phyloP scores from a whole-genome alignment of 1,140 invertebrate species.

The Rhopalosiphum maidis region DNA sequence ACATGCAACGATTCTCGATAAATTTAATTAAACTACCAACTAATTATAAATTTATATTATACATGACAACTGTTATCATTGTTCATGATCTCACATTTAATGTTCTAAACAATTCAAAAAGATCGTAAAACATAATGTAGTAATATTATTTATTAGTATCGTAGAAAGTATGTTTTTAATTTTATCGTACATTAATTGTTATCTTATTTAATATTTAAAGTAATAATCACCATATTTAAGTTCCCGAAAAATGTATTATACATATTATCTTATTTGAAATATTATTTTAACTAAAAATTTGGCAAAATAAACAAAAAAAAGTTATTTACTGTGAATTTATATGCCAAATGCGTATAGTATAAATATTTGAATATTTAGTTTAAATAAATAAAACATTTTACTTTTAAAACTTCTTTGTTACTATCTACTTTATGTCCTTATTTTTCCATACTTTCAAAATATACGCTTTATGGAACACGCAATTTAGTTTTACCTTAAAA shows the following conservation, averaged over 20 bases:
- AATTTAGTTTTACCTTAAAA: constrained; percentile 30
- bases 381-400: constrained; percentile 17
- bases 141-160: neutral
- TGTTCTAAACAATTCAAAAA: neutral
- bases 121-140: neutral
- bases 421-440: constrained; percentile 22
- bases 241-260: neutral
- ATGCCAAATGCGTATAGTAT: neutral
- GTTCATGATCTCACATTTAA: neutral
- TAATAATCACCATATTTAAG: neutral
- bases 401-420: constrained; percentile 32
- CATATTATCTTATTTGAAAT: neutral
- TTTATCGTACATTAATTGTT: neutral
- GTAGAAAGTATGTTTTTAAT: neutral
- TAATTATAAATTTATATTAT: neutral
- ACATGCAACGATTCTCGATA: neutral
- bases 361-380: constrained; percentile 36
- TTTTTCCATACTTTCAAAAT: constrained; percentile 30
- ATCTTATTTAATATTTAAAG: neutral
- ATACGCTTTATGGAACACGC: neutral
- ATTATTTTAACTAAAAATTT: constrained; percentile 10
- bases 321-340: constrained; percentile 21
- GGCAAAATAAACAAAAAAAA: neutral
- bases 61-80: neutral
- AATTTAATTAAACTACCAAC: neutral